Evolutionary conservation across 2,113 vertebrate species (phyloP), one percentile per base, ranked within the genome.

Genomic region (Odontophorus gujanensis): DNA sequence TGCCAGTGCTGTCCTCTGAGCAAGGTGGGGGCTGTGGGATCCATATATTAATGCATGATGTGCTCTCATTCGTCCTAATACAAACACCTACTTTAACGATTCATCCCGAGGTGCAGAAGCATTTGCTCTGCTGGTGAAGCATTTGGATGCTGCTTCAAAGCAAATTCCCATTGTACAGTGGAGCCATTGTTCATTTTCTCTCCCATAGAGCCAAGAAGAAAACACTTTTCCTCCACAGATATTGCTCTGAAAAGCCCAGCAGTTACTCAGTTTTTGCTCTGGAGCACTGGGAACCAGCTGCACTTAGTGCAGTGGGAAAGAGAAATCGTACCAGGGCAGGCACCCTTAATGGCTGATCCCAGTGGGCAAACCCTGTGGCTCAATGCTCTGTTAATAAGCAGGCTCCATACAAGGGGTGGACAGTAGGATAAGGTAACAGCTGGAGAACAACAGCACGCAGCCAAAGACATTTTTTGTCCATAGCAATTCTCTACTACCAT

Each of bases 231-330:
- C 32, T 62, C 85, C 63, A 36, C 53, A 11, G 6, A 3, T 69
- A 42, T 73, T 93, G 36, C 38, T 85, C 84, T 68, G n/a, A 18
- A 81, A 92, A 77, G 16, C n/a, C 25, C 40, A 77, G 81, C 62
- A 81, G 20, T 48, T 57, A 36, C 36, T 28, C 25, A 86, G 24
- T 71, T 95, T 81, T 87, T 88, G 47, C 72, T 86, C 43, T 72
- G 47, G 20, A 48, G n/a, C 11, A 13, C 61, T 51, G 67, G 38
- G 65, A 63, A 67, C 9, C 36, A 38, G 5, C 28, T 83, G 36
- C 45, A 38, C 53, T 72, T 32, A 76, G 15, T 12, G 7, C 25
- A 47, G 66, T 45, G 26, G 11, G n/a, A 77, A 68, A 61, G 40
- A 72, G 18, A 12, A 58, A 17, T 28, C 32, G 42, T 55, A 66